A percentile compares a stretch with the other conserved stretches of the same genome.
Evolutionary conservation across 2,113 vertebrate genomes (phyloP).

Genomic region (Monarcha castaneiventris): DNA sequence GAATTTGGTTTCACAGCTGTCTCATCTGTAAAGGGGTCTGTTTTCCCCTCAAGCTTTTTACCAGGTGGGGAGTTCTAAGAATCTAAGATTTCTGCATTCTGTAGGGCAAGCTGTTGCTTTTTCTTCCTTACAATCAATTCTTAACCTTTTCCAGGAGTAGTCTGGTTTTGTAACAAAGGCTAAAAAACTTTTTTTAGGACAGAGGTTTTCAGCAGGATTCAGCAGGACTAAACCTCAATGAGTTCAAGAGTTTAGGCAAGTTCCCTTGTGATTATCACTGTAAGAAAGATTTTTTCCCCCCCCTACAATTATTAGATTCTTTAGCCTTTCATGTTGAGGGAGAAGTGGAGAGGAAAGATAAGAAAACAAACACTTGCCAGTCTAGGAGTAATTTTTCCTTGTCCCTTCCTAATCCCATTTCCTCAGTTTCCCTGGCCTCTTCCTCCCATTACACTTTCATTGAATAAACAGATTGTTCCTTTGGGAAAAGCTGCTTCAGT

Average conservation of each 20-base stretch:
- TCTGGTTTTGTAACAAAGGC: background rate
- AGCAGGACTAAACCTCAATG: background rate
- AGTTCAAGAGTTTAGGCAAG: background rate
- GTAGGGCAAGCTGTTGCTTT: background rate
- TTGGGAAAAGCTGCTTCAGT: background rate
- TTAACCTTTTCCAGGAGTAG: background rate
- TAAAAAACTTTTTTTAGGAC: background rate
- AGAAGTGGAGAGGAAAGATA: background rate
- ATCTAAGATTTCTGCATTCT: background rate
- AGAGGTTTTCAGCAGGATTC: background rate
- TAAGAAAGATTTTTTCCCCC: accelerated
- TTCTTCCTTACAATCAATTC: background rate
- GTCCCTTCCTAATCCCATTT: background rate
- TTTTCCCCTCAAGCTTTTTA: background rate
- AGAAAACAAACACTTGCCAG: background rate
- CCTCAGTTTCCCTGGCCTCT: background rate
- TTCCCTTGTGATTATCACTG: background rate
- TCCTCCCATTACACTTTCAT: background rate
- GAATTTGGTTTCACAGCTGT: background rate
- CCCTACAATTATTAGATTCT: background rate
- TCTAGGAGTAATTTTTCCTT: background rate
- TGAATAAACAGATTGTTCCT: background rate
- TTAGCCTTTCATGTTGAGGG: background rate
- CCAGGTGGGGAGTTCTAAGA: background rate
- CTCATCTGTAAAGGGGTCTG: background rate